phyloP scores from a whole-genome alignment of 1,140 invertebrate genomes.

The Leptinotarsa defecta region DNA sequence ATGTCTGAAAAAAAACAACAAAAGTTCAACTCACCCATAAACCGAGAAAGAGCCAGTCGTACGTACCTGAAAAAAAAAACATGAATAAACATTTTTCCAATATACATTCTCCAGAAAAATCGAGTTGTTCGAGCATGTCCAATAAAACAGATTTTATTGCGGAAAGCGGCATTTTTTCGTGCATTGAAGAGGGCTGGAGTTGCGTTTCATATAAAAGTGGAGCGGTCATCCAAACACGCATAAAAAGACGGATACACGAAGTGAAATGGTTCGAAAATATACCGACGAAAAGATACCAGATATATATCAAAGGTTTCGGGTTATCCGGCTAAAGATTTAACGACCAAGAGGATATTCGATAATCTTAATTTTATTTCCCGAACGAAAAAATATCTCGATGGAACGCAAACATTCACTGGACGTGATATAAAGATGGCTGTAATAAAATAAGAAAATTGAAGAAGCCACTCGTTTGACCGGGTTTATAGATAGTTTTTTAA shows the following conservation, averaged over 20 bases:
- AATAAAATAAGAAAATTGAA: no score
- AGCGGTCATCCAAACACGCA: conserved; percentile 24
- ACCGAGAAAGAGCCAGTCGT: background rate
- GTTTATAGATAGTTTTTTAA: no score
- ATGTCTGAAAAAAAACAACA: background rate
- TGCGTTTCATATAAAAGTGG: conserved; percentile 25
- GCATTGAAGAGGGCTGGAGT: conserved; percentile 9
- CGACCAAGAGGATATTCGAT: background rate
- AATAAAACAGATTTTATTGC: conserved; percentile 28
- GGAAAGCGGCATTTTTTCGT: conserved; percentile 11
- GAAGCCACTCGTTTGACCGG: no score
- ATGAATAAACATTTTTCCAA: conserved; percentile 21
- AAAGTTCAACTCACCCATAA: background rate
- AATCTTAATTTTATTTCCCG: no score
- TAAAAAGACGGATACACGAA: conserved; percentile 16
- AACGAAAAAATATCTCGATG: no score
- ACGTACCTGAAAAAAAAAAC: conserved; percentile 23
- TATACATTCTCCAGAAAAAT: conserved; percentile 2
- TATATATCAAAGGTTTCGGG: background rate
- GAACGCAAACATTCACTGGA: no score
- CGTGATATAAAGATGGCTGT: no score
- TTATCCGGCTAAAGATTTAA: background rate
- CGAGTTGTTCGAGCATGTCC: conserved; percentile 7
- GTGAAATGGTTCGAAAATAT: conserved; percentile 25
- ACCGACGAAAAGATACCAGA: conserved; percentile 3